Evolutionary conservation across 2,113 vertebrate genomes (phyloP), one percentile per base, ranked within the genome.

Genomic region (Astur gentilis): DNA sequence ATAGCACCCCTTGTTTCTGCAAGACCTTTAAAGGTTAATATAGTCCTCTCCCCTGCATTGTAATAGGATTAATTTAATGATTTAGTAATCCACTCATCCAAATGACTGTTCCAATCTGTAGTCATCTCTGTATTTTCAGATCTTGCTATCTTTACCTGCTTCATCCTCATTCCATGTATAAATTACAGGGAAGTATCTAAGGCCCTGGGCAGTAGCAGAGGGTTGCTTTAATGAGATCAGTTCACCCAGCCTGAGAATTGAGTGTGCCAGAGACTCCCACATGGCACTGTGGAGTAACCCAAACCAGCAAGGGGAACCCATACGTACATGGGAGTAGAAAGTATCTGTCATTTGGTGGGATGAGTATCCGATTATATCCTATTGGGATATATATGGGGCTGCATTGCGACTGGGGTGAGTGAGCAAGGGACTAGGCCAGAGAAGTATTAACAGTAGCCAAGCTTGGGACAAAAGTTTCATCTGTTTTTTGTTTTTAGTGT

Each of bases 31-130:
- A 67, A 87, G 29, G 29, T 65, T 91, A 44, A 81, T 40, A 66
- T 4, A 78, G 23, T 22, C 29, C 49, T 94, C 38, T 50, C 8
- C 5, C 4, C 10, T 62, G 42, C 52, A 34, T 71, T 67, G 34
- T 49, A 58, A 76, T 23, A 58, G 54, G 32, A 86, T 57, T 86
- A 78, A 78, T 86, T 84, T 88, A 71, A 64, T 81, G 42, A 72
- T 93, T 91, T 91, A 78, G 44, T 70, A 78, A 89, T 61, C 55
- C 50, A 82, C 50, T 93, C 65, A 55, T 70, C 66, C 66, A 93
- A 88, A 85, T 70, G 23, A 88, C 50, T 57, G 31, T 67, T 86
- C 16, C 66, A 83, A 55, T 75, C 54, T 64, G 16, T 50, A 75
- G 55, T 55, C 29, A 49, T 55, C 29, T 89, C 55, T 86, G 15